Evolutionary conservation across 1,140 invertebrate species (phyloP), one percentile per base, ranked within the genome.

Genomic region (Drosophila nasuta): DNA sequence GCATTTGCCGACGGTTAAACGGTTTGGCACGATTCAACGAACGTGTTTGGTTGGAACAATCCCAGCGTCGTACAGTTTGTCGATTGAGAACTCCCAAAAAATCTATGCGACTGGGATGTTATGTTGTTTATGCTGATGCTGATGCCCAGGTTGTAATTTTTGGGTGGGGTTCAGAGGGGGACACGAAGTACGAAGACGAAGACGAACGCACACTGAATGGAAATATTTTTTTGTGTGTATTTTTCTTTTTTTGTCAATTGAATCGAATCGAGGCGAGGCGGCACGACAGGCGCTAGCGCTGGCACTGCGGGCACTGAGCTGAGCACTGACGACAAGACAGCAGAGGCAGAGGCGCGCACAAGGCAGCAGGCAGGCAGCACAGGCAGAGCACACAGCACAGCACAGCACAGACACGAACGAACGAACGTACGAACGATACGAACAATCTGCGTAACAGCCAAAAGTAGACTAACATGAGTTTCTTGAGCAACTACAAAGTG

Each of bases 381-480:
- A 52, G 51, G 28, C 51, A 54, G 13, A 13, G 52, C 35, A 38
- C 35, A 38, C 33, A 33, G 33, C 33, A 33, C 30, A 8, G 35
- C 35, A 38, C 35, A 13, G 66, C 20, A 48, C 25, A 63, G 30
- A 57, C 70, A 54, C 65, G 70, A 75, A 65, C 74, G 62, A 30
- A 38, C 35, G 35, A 38, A 38, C 35, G 35, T 38, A 72, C 75
- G 65, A 82, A 69, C 75, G 69, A 83, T 87, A 82, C 90, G 82
- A 92, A 92, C 91, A 92, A 92, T 90, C 91, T 91, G 91, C 91
- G 89, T 91, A 92, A 92, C 91, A 92, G 91, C 91, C 91, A 91
- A 92, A 92, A 92, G 91, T 92, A 92, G 91, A 92, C 91, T 92
- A 92, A 92, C 91, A 92, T 90, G 89, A 92, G 85, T 92, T 92